Base-by-base conservation (phyloP, 1,140 invertebrate species). In the Achatina immaculata region DNA sequence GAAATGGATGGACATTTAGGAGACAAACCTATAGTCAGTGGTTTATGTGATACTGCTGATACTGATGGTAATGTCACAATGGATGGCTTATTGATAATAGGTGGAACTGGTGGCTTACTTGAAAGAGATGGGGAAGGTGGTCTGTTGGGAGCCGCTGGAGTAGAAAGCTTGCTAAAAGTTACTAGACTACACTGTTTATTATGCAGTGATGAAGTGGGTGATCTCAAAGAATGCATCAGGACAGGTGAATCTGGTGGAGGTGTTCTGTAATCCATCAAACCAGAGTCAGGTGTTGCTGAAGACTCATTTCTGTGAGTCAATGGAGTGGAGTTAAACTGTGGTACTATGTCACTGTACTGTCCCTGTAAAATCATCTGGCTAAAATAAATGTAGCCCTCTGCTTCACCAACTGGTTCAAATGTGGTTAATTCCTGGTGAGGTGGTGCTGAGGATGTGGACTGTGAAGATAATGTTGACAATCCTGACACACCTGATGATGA, bases 291-390 rank as follows among this genome's bases (percentile, higher is more conserved):
- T 6, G 31, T 34, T 55, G 51, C n/a, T 62, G 58, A 28, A 55
- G 48, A 55, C 6, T n/a, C 31, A 28, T 62, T 62, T 28, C n/a
- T 31, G 58, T 62, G 31, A 28, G 58, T 31, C n/a, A 9, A 34
- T 1, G 28, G 58, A 6, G 28, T 34, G 16, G 58, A 9, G 9
- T 0, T 14, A 31, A 31, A 62, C 31, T 6, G 3, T 34, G 2
- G 2, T 31, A 28, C 21, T 4, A 31, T 24, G 7, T 78, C 65
- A 42, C 31, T 66, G 51, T 78, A 66, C 2, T 78, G 58, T 45
- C 76, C 76, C 65, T 78, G 76, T 68, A 78, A 68, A 45, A 78
- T 62, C 76, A 78, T 68, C 24, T 78, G 76, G 40, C 76, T 78
- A 38, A 31, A 58, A 34, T 76, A 76, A 51, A 76, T 76, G 28